Conservation (phyloP, 64 coral and sea anemone genomes). For the Porites australiensis region DNA sequence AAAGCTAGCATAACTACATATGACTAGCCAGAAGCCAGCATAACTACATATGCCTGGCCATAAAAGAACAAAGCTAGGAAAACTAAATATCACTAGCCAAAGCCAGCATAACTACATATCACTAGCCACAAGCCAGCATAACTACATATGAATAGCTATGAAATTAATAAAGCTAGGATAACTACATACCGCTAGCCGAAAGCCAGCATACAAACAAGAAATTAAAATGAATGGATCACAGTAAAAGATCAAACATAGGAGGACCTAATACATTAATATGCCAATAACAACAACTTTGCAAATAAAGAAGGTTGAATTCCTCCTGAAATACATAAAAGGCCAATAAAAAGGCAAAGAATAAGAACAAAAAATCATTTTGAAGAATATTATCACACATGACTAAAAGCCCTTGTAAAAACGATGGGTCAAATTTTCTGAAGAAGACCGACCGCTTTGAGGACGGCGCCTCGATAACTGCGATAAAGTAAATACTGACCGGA, state of each 20-base stretch:
- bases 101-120: slow-evolving; percentile 24
- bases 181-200: background rate
- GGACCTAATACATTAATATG: no score
- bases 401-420: background rate
- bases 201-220: background rate
- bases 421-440: background rate
- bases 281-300: slow-evolving; percentile 3
- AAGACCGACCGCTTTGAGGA: background rate
- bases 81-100: slow-evolving; percentile 4
- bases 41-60: slow-evolving; percentile 14
- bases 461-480: slow-evolving; percentile 10
- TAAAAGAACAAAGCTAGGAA: background rate
- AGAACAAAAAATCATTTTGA: background rate
- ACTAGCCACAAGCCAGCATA: slow-evolving; percentile 1
- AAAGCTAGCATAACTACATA: slow-evolving; percentile 3
- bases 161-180: background rate
- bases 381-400: background rate
- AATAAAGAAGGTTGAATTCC: background rate
- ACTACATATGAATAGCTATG: background rate
- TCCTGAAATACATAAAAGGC: slow-evolving; percentile 2
- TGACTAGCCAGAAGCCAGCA: background rate
- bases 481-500: slow-evolving; percentile 2
- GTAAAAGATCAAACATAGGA: background rate
- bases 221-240: no score
- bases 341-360: background rate